Evolutionary conservation across 2,797 vertebrate genomes (phyloP).

Genomic region (Neostethus bicornis): DNA sequence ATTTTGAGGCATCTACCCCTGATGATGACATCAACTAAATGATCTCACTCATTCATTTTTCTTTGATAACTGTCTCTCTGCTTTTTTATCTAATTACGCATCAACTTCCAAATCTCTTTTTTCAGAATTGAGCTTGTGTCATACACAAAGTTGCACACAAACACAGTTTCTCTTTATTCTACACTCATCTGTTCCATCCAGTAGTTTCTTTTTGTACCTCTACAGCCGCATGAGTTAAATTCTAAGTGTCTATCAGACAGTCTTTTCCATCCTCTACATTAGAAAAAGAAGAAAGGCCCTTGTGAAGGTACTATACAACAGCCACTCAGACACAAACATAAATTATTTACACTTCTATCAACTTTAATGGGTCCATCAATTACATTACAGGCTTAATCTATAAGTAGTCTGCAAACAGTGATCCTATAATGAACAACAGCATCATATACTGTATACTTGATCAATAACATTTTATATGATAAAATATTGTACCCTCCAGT

Average conservation of each 20-base stretch:
- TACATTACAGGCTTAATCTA: slow-evolving; percentile 50
- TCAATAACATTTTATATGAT: slow-evolving; percentile 24
- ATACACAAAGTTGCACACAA: slow-evolving; percentile 6
- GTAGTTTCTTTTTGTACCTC: slow-evolving; percentile 30
- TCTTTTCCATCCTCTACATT: slow-evolving; percentile 58
- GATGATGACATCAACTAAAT: slow-evolving; percentile 27
- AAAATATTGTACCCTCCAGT: slow-evolving; percentile 7
- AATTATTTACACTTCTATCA: slow-evolving; percentile 67
- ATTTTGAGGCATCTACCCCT: slow-evolving; percentile 39
- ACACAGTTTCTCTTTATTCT: slow-evolving; percentile 6
- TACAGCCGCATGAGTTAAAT: slow-evolving; percentile 45
- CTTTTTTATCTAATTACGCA: slow-evolving; percentile 16
- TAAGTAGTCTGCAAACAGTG: slow-evolving; percentile 46
- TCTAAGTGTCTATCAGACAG: slow-evolving; percentile 48
- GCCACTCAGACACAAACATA: slow-evolving; percentile 25
- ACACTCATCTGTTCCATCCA: slow-evolving; percentile 28
- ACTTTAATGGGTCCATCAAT: slow-evolving; percentile 61
- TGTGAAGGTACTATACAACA: slow-evolving; percentile 13
- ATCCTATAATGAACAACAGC: slow-evolving; percentile 51
- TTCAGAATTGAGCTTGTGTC: slow-evolving; percentile 7
- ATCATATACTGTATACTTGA: slow-evolving; percentile 44
- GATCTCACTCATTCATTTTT: slow-evolving; percentile 27
- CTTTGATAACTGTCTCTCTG: slow-evolving; percentile 5
- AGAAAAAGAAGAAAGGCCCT: slow-evolving; percentile 47
- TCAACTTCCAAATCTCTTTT: slow-evolving; percentile 7